Evolutionary conservation across 1,140 invertebrate species (phyloP).

Genomic region (Ostrea denselamellosa): DNA sequence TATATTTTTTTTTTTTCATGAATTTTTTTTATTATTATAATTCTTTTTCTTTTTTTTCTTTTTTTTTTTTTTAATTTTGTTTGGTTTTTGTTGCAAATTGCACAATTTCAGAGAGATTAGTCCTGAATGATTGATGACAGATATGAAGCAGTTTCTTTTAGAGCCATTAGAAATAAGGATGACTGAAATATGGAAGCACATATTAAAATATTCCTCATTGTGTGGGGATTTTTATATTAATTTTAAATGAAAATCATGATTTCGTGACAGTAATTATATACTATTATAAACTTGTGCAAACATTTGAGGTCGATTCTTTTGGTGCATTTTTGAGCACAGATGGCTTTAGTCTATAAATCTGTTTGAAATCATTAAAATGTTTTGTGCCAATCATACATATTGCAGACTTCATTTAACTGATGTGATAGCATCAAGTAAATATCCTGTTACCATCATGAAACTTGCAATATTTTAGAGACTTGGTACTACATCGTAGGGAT

Average conservation of each 20-base stretch:
- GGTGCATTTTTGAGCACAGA: background rate
- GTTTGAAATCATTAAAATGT: background rate
- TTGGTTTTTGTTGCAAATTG: background rate
- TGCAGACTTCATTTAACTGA: conserved; percentile 5
- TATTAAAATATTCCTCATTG: background rate
- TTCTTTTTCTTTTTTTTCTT: too few species aligned
- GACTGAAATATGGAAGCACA: background rate
- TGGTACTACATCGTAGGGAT: background rate
- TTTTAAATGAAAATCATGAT: background rate
- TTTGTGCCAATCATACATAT: background rate
- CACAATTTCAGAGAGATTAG: background rate
- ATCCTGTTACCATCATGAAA: background rate
- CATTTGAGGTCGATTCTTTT: background rate
- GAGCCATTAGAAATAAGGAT: background rate
- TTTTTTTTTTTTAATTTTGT: too few species aligned
- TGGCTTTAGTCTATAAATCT: background rate
- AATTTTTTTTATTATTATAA: too few species aligned
- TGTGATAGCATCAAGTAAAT: background rate
- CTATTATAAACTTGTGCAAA: background rate
- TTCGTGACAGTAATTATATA: background rate
- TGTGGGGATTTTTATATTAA: background rate
- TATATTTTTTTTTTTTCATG: background rate
- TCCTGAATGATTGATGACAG: background rate
- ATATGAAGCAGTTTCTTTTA: background rate
- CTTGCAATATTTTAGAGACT: background rate